Conservation (phyloP, 2,888 invertebrate species). For the Meloe dianella region DNA sequence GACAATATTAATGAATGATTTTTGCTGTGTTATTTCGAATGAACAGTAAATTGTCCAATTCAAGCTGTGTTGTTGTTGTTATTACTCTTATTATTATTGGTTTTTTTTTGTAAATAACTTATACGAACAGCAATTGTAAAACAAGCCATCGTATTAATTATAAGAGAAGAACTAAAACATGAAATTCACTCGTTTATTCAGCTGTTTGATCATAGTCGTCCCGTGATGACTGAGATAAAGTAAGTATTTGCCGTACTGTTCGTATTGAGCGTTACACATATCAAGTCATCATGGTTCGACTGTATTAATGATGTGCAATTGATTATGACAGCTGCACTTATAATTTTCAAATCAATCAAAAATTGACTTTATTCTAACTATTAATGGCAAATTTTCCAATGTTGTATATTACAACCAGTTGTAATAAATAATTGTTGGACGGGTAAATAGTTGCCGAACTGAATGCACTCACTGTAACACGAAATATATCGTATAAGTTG, state of each 20-base stretch:
- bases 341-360: background rate
- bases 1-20: constrained; percentile 15
- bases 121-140: background rate
- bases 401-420: background rate
- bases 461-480: constrained; percentile 45
- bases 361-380: background rate
- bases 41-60: constrained; percentile 13
- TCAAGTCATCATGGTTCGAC: background rate
- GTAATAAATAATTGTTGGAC: constrained; percentile 13
- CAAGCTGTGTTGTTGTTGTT: background rate
- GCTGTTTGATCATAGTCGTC: background rate
- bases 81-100: background rate
- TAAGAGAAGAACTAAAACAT: background rate
- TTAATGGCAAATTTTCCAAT: background rate
- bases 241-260: too few relatives aligned
- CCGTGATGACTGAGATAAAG: background rate
- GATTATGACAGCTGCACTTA: background rate
- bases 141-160: background rate
- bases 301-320: background rate
- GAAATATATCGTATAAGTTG: constrained; percentile 22
- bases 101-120: background rate
- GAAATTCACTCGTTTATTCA: background rate
- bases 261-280: background rate
- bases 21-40: background rate
- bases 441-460: constrained; percentile 34